Conservation (phyloP, 2,888 invertebrate genomes). For the Megalurothrips usitatus region DNA sequence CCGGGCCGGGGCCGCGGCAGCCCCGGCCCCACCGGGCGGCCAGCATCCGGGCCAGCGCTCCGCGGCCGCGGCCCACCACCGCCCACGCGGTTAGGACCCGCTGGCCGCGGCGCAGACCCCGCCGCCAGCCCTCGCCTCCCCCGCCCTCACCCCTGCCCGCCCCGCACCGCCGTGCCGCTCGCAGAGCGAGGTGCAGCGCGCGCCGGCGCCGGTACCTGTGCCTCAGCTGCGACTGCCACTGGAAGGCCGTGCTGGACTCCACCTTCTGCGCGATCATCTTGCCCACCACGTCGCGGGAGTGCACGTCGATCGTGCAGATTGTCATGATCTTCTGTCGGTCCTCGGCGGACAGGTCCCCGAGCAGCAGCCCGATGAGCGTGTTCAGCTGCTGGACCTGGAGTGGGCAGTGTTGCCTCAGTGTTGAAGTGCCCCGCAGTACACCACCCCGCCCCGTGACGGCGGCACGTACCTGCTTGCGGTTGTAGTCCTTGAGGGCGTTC, state of each 20-base stretch:
- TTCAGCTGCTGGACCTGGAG: constrained; percentile 68
- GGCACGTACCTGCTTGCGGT: constrained; percentile 64
- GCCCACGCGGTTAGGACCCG: neutral
- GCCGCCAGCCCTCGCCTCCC: neutral
- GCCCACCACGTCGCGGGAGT: constrained; percentile 87
- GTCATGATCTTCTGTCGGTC: constrained; percentile 96
- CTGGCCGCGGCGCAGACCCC: neutral
- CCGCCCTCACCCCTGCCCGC: neutral
- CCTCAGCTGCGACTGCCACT: constrained; percentile 88
- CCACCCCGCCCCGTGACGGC: no score
- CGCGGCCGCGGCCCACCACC: neutral
- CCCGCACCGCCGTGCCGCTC: neutral
- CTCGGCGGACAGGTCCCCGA: constrained; percentile 74
- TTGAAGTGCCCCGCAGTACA: neutral
- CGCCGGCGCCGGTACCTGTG: constrained; percentile 48
- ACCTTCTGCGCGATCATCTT: constrained; percentile 80
- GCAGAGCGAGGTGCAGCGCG: neutral
- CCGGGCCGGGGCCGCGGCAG: neutral
- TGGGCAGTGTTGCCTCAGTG: neutral
- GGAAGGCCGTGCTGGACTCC: constrained; percentile 72
- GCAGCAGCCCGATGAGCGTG: constrained; percentile 71
- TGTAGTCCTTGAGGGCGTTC: constrained; percentile 86
- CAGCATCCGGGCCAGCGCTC: neutral
- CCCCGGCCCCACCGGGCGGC: neutral
- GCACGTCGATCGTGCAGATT: constrained; percentile 93